phyloP scores from a whole-genome alignment of 64 coral and sea anemone species.

The Dendrophyllia cribrosa region DNA sequence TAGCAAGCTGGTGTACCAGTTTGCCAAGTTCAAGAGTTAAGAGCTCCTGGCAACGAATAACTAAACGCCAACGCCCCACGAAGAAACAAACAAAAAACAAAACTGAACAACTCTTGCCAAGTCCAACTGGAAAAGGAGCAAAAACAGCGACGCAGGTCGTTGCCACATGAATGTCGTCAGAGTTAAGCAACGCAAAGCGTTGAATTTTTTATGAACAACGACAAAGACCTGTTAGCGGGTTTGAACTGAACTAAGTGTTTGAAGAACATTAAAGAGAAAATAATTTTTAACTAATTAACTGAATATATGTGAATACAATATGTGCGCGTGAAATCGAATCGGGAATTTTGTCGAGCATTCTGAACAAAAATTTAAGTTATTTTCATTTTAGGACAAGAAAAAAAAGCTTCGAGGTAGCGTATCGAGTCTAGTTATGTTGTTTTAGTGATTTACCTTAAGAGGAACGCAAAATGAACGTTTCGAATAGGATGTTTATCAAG shows the following conservation, averaged over 20 bases:
- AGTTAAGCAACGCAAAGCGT: not conserved
- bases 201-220: not conserved
- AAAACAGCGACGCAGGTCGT: not conserved
- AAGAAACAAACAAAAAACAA: not conserved
- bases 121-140: not conserved
- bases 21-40: slow-evolving; percentile 31
- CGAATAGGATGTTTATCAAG: not conserved
- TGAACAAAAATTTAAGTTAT: not conserved
- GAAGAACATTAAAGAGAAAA: not conserved
- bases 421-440: not conserved
- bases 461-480: not conserved
- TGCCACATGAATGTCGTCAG: not conserved
- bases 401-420: not conserved
- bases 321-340: not conserved
- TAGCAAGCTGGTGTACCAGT: slow-evolving; percentile 72
- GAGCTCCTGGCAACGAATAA: not conserved
- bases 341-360: not conserved
- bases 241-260: not conserved
- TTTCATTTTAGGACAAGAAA: not conserved
- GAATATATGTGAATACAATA: not conserved
- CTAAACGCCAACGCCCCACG: not conserved
- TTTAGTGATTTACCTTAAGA: not conserved
- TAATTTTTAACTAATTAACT: not conserved
- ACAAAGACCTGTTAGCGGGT: not conserved
- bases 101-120: not conserved